Evolutionary conservation across 2,888 invertebrate genomes (phyloP), one percentile per base, ranked within the genome.

Genomic region (Mactromeris polynyma): DNA sequence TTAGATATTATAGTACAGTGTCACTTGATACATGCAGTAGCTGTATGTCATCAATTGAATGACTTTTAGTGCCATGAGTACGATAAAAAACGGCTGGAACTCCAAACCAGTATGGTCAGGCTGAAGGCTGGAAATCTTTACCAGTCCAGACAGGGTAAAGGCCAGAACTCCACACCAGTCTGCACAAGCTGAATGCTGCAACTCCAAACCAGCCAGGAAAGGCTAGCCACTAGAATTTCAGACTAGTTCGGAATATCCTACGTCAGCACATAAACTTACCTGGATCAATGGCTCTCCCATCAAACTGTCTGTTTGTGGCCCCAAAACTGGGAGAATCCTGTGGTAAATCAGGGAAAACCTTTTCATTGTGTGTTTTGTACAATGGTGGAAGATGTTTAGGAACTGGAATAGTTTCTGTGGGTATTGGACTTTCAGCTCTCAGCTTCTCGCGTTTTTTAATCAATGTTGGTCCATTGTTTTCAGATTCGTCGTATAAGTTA

Each of bases 281-380:
- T 82, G 91, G 92, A 81, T 92, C 92, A 36, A 93, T 86, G 4
- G 93, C 93, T n/a, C 91, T 84, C 1, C 93, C 93, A 86, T 92
- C 91, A 85, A 91, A 92, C 14, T 89, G 81, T 33, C 90, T 83
- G 40, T 91, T 91, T 17, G 73, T 86, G n/a, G 86, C 83, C n/a
- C 81, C 79, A 46, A 86, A 91, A 26, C 85, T 84, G 4, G 73
- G 21, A 19, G 80, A 46, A 83, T 88, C 85, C 17, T 19, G 80
- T 1, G 83, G 82, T 33, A 26, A 36, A 73, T 17, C 26, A 14
- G 51, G 42, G 3, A 79, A 85, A 19, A 42, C 54, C 4, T 64
- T 80, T 4, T 42, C 42, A 19, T 51, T 77, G 9, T 46, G 40
- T 54, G 84, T 77, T 3, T 77, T 38, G 6, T 83, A 46, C 7